phyloP scores from a whole-genome alignment of 92 coral and sea anemone genomes.

The Phenganax subtilis region DNA sequence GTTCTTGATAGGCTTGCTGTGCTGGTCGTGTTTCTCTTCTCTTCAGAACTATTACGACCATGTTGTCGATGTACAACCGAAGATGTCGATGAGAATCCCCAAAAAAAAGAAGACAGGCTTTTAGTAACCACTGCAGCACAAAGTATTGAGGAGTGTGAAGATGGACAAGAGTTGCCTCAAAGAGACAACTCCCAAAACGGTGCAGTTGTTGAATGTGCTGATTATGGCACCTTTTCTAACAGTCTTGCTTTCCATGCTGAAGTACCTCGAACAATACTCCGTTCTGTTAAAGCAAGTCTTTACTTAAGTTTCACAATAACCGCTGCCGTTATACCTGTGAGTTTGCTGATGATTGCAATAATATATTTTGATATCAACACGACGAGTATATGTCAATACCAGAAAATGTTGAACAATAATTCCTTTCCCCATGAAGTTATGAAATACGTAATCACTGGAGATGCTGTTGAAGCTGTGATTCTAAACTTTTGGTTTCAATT shows the following conservation, averaged over 20 bases:
- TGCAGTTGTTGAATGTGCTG: not conserved
- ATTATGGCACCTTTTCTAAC: not conserved
- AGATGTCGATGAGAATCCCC: not conserved
- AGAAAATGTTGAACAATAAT: not conserved
- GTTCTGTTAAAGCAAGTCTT: conserved; percentile 6
- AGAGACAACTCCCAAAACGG: not conserved
- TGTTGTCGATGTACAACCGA: not conserved
- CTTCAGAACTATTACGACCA: not conserved
- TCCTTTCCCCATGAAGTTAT: conserved; percentile 1
- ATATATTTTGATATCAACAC: conserved; percentile 7
- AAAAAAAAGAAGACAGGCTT: not conserved
- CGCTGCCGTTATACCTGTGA: conserved; percentile 22
- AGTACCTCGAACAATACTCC: not conserved
- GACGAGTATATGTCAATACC: conserved; percentile 10
- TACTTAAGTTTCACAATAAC: conserved; percentile 8
- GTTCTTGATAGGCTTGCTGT: not conserved
- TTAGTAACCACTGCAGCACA: not conserved
- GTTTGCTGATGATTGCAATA: not conserved
- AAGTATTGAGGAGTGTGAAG: not conserved
- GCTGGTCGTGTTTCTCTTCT: not conserved
- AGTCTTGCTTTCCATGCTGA: not conserved
- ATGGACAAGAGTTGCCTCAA: not conserved
- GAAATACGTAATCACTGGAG: conserved; percentile 13
- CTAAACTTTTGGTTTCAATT: conserved; percentile 37
- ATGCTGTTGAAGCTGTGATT: conserved; percentile 22